Conservation (phyloP, 2,888 invertebrate genomes). For the Chelonus formosanus region DNA sequence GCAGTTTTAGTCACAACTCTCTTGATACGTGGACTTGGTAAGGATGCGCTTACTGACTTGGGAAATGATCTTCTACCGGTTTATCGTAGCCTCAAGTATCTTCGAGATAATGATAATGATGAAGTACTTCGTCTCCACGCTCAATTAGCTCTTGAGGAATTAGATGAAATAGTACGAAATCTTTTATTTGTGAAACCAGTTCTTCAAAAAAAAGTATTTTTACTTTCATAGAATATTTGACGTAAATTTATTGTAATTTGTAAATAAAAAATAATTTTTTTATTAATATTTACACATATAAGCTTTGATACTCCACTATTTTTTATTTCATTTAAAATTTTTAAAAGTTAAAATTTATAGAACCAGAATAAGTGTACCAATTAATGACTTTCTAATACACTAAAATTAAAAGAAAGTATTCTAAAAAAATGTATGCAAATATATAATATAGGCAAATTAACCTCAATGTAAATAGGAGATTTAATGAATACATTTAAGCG, state of each 20-base stretch:
- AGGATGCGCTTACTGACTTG: slow-evolving; percentile 73
- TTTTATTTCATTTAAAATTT: no score
- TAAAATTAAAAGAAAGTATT: no score
- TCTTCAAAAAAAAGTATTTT: slow-evolving; percentile 69
- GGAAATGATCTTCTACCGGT: slow-evolving; percentile 75
- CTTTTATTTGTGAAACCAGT: slow-evolving; percentile 70
- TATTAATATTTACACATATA: background rate
- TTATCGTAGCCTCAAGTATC: slow-evolving; percentile 75
- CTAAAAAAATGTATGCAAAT: no score
- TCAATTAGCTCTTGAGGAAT: slow-evolving; percentile 79
- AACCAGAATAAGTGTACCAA: no score
- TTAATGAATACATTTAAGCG: no score
- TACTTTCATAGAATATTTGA: slow-evolving; percentile 31
- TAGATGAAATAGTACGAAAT: slow-evolving; percentile 74
- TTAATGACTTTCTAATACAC: no score
- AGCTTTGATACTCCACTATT: no score
- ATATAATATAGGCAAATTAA: no score
- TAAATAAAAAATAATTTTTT: background rate
- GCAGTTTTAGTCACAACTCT: slow-evolving; percentile 80
- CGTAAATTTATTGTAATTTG: background rate
- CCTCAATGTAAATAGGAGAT: no score
- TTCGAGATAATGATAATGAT: slow-evolving; percentile 75
- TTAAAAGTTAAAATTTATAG: no score
- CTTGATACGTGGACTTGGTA: slow-evolving; percentile 78
- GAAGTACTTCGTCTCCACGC: slow-evolving; percentile 76